Evolutionary conservation across 1,140 invertebrate genomes (phyloP).

Genomic region (Panulirus ornatus): DNA sequence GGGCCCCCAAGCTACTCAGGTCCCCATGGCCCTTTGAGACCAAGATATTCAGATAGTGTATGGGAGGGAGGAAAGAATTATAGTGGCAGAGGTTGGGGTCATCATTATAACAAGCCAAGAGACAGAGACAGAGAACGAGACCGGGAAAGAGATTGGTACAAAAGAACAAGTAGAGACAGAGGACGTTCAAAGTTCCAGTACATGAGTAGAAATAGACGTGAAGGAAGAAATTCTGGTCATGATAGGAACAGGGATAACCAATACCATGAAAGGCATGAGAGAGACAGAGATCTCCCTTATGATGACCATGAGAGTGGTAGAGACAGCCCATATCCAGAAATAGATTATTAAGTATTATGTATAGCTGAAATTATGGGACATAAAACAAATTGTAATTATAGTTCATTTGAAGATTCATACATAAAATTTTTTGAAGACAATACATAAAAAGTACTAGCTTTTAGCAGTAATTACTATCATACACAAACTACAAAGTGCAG

Average conservation of each 20-base stretch:
- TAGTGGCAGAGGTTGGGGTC: conserved; percentile 30
- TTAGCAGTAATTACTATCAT: background rate
- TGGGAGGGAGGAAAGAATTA: conserved; percentile 42
- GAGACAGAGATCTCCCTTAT: background rate
- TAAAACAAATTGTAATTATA: background rate
- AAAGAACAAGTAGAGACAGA: conserved; percentile 9
- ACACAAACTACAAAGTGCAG: background rate
- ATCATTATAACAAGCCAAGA: conserved; percentile 17
- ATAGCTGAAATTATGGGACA: background rate
- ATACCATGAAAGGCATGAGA: background rate
- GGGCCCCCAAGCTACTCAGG: background rate
- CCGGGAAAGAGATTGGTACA: conserved; percentile 26
- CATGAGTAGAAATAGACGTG: conserved; percentile 16
- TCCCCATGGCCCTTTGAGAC: conserved; percentile 28
- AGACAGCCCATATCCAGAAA: conserved; percentile 35
- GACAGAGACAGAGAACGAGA: conserved; percentile 42
- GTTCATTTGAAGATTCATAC: background rate
- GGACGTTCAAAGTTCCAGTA: conserved; percentile 32
- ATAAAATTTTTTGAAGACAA: background rate
- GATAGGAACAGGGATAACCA: conserved; percentile 6
- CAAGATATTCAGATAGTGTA: background rate
- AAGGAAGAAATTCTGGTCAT: background rate
- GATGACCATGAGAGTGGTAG: conserved; percentile 9
- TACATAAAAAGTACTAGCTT: background rate
- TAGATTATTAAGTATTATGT: conserved; percentile 25